Conservation (phyloP, 2,888 invertebrate genomes). For the Tuta absoluta region DNA sequence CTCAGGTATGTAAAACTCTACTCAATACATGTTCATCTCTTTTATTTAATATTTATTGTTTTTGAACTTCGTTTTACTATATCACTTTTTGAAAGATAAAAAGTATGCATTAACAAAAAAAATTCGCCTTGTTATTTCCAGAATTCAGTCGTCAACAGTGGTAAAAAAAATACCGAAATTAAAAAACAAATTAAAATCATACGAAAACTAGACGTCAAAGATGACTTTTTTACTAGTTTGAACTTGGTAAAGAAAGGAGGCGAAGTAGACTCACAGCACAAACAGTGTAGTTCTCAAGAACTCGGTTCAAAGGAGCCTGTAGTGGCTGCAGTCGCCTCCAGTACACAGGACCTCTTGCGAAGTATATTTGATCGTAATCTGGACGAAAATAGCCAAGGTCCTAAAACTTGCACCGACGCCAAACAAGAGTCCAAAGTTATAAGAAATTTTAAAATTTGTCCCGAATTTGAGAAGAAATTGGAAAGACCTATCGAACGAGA, state of each 20-base stretch:
- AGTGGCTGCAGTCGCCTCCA: not conserved
- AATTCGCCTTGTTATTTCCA: not conserved
- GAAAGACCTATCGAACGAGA: not conserved
- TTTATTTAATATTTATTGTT: not conserved
- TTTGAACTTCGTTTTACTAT: not conserved
- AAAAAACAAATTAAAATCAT: slow-evolving; percentile 31
- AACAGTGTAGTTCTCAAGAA: not conserved
- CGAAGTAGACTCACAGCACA: not conserved
- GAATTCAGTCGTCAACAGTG: not conserved
- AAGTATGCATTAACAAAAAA: too few relatives aligned
- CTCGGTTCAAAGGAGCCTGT: not conserved
- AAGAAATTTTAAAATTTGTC: slow-evolving; percentile 48
- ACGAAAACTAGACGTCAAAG: slow-evolving; percentile 32
- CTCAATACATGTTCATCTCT: too few relatives aligned
- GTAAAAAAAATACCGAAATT: not conserved
- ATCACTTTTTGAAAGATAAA: too few relatives aligned
- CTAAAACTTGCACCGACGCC: not conserved
- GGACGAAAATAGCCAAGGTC: not conserved
- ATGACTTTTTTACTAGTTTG: slow-evolving; percentile 36
- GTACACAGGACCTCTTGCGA: slow-evolving; percentile 12
- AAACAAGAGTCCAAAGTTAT: slow-evolving; percentile 41
- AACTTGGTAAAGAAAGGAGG: slow-evolving; percentile 34
- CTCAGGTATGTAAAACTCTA: slow-evolving; percentile 2
- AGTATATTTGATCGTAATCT: slow-evolving; percentile 3
- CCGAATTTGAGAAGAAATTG: slow-evolving; percentile 47